Evolutionary conservation across 2,797 vertebrate species (phyloP).

Genomic region (Oryzias dopingdopingensis): DNA sequence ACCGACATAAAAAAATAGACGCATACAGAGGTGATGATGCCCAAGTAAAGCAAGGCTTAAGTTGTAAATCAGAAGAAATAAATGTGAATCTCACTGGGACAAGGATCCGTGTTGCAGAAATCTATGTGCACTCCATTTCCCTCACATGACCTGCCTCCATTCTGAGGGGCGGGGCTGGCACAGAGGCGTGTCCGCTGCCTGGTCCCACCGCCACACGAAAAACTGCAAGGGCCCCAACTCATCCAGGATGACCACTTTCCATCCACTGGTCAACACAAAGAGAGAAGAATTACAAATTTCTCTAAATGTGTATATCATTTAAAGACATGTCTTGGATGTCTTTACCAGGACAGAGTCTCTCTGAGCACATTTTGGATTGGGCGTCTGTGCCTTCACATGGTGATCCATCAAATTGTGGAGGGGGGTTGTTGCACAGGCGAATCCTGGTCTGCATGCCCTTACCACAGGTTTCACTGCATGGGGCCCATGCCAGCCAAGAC

Average conservation of each 20-base stretch:
- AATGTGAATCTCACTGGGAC: conserved; percentile 83
- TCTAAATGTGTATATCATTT: background rate
- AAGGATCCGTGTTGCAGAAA: conserved; percentile 92
- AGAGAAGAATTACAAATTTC: background rate
- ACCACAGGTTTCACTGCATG: conserved; percentile 89
- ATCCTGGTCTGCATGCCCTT: conserved; percentile 86
- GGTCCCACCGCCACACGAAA: conserved; percentile 92
- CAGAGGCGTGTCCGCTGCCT: conserved; percentile 88
- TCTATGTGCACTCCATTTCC: conserved; percentile 88
- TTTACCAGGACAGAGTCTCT: conserved; percentile 87
- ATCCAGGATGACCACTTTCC: conserved; percentile 93
- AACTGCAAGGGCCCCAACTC: conserved; percentile 88
- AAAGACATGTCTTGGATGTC: too few species aligned
- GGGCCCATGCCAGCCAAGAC: conserved; percentile 88
- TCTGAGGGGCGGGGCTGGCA: conserved; percentile 83
- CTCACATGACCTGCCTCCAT: conserved; percentile 88
- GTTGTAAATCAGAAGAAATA: too few species aligned
- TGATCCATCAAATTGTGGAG: conserved; percentile 82
- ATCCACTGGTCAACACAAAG: conserved; percentile 77
- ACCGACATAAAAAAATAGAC: background rate
- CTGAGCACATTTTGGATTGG: conserved; percentile 89
- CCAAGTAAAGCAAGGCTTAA: background rate
- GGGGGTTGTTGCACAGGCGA: conserved; percentile 88
- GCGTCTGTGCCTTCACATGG: conserved; percentile 83
- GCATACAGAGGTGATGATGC: background rate